These are phyloP conservation scores for Loripinus fragilis DNA, from an alignment of 2,888 invertebrate genomes.

Conservation along the genomic window DNA sequence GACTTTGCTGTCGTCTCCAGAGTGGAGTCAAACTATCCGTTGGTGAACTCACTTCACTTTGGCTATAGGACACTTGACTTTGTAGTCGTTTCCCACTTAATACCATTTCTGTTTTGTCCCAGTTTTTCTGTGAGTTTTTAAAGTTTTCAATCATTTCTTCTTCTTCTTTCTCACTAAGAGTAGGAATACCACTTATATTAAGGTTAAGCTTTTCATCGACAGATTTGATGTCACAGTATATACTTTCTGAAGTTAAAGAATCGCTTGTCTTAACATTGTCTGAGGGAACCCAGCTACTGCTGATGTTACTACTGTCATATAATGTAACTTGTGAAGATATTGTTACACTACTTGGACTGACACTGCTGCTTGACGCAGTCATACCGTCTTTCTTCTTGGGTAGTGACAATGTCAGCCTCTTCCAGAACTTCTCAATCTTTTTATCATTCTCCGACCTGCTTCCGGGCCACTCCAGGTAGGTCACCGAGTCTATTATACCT, in stretches of 20 bases:
- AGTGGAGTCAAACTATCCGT: conserved; percentile 9
- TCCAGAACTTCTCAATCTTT: conserved; percentile 70
- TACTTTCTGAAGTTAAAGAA: not conserved
- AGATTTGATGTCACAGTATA: conserved; percentile 31
- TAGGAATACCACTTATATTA: conserved; percentile 2
- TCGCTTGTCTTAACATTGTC: not conserved
- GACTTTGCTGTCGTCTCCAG: no score
- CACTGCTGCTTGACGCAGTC: not conserved
- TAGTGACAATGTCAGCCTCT: conserved; percentile 67
- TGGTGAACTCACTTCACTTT: conserved; percentile 4
- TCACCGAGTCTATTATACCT: conserved; percentile 68
- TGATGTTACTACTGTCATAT: not conserved
- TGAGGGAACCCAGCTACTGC: not conserved
- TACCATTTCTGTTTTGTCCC: not conserved
- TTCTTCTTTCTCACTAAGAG: conserved; percentile 32
- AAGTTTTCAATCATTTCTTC: conserved; percentile 14
- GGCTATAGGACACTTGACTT: not conserved
- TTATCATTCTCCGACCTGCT: conserved; percentile 28
- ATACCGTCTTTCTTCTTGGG: conserved; percentile 66
- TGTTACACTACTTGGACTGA: not conserved
- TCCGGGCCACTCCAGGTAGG: conserved; percentile 72
- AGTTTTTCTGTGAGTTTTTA: not conserved
- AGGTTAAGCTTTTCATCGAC: conserved; percentile 13
- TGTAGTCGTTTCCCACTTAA: not conserved
- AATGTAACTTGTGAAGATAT: not conserved